These are phyloP conservation scores for Apus apus DNA, from an alignment of 2,113 vertebrate species.

Conservation along the genomic window DNA sequence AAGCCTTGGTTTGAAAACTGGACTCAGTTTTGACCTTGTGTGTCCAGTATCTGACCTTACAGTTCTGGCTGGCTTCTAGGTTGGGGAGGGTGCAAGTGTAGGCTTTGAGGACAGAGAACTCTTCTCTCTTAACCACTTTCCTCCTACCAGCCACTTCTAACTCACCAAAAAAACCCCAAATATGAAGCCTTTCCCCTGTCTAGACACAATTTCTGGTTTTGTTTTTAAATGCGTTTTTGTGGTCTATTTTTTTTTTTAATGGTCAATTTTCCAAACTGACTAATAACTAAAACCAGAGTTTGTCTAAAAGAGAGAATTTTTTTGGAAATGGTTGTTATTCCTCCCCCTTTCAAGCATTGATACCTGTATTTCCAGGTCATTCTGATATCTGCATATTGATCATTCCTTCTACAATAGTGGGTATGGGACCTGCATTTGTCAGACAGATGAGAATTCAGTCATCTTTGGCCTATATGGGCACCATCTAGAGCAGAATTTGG, in stretches of 20 bases:
- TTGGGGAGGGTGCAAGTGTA: background rate
- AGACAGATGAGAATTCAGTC: background rate
- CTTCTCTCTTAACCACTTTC: background rate
- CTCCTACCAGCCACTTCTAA: background rate
- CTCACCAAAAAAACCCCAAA: background rate
- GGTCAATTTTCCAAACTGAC: background rate
- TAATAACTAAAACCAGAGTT: background rate
- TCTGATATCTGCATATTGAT: background rate
- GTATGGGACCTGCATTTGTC: background rate
- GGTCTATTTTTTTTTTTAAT: background rate
- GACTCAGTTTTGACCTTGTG: background rate
- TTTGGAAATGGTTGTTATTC: background rate
- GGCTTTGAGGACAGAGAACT: background rate
- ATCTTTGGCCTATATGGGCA: background rate
- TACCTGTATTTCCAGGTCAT: background rate
- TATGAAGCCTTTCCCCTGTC: background rate
- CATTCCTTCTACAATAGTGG: background rate
- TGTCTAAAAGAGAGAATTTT: background rate
- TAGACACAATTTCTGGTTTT: accelerated
- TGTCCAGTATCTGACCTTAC: background rate
- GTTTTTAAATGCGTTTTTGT: background rate
- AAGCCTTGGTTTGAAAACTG: background rate
- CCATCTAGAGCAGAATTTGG: background rate
- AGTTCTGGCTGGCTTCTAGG: background rate
- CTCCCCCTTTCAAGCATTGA: background rate